Percentiles rank a stretch among this genome's conserved stretches.
These are phyloP conservation scores for Laothoe populi DNA, from an alignment of 2,888 invertebrate genomes.

Conservation along the genomic window DNA sequence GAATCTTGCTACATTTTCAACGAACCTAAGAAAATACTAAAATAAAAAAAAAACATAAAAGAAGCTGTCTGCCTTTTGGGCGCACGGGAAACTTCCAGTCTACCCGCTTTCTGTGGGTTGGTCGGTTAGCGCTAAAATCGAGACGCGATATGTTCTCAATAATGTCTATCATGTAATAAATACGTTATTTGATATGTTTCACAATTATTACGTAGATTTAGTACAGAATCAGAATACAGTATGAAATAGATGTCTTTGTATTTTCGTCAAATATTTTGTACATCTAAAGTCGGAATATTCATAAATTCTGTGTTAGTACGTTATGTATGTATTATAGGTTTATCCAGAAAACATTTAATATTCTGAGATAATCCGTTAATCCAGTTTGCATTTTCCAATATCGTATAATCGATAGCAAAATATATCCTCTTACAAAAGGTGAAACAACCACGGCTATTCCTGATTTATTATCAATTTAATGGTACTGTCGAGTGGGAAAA, in stretches of 20 bases:
- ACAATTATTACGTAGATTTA: not conserved
- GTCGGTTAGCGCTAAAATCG: too few relatives aligned
- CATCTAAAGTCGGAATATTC: too few relatives aligned
- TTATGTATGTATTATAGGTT: too few relatives aligned
- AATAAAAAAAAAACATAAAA: too few relatives aligned
- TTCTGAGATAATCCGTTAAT: too few relatives aligned
- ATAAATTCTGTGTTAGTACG: not conserved
- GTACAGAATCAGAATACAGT: not conserved
- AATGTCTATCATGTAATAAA: not conserved
- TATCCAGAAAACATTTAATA: too few relatives aligned
- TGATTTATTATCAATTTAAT: constrained; percentile 17
- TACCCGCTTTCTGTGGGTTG: too few relatives aligned
- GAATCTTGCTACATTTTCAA: too few relatives aligned
- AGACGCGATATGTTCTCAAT: too few relatives aligned
- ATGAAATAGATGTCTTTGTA: not conserved
- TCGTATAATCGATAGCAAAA: constrained; percentile 12
- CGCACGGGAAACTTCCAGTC: too few relatives aligned
- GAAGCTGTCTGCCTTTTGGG: too few relatives aligned
- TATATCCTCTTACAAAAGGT: constrained; percentile 13
- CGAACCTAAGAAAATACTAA: too few relatives aligned
- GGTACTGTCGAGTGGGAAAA: constrained; percentile 46
- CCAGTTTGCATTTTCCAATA: not conserved
- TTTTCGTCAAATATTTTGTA: not conserved
- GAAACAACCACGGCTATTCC: constrained; percentile 20
- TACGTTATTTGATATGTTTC: not conserved